A percentile compares a stretch with the other conserved stretches of the same genome.
These are phyloP conservation scores for Andrena fulva DNA, from an alignment of 2,888 invertebrate species.

Conservation along the genomic window DNA sequence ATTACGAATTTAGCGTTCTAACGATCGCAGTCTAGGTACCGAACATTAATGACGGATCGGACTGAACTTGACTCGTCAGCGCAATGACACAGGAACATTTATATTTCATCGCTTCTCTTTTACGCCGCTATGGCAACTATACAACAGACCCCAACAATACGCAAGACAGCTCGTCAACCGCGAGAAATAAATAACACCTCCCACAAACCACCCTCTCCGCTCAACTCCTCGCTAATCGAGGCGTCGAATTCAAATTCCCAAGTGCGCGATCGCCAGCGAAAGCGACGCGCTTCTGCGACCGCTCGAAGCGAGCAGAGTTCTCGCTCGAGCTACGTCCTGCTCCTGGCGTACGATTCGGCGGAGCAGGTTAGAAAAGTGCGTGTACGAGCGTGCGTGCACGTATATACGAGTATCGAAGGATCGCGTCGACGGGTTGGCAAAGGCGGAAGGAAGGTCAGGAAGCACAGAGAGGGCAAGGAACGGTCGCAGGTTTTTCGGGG, in stretches of 20 bases:
- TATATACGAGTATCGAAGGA: conserved; percentile 13
- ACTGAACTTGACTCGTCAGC: conserved; percentile 54
- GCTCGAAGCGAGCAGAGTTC: neutral
- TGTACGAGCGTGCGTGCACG: neutral
- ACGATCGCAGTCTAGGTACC: conserved; percentile 61
- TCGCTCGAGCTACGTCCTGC: neutral
- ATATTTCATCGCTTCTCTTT: conserved; percentile 63
- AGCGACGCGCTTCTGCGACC: neutral
- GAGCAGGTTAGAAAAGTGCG: conserved; percentile 44
- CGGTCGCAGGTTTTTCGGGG: neutral
- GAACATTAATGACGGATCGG: conserved; percentile 60
- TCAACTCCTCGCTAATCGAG: neutral
- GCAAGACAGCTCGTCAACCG: neutral
- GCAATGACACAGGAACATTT: conserved; percentile 49
- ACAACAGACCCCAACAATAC: neutral
- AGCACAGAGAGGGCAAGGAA: neutral
- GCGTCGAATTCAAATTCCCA: neutral
- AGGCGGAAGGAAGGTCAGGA: neutral
- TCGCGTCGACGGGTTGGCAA: neutral
- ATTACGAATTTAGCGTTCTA: conserved; percentile 55
- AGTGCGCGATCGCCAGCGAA: neutral
- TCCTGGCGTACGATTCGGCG: conserved; percentile 18
- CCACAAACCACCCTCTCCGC: neutral
- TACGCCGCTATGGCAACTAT: conserved; percentile 66
- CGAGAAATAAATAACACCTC: neutral